These are phyloP conservation scores for Muschampia plurimacula DNA, from an alignment of 2,888 invertebrate species.

Conservation along the genomic window DNA sequence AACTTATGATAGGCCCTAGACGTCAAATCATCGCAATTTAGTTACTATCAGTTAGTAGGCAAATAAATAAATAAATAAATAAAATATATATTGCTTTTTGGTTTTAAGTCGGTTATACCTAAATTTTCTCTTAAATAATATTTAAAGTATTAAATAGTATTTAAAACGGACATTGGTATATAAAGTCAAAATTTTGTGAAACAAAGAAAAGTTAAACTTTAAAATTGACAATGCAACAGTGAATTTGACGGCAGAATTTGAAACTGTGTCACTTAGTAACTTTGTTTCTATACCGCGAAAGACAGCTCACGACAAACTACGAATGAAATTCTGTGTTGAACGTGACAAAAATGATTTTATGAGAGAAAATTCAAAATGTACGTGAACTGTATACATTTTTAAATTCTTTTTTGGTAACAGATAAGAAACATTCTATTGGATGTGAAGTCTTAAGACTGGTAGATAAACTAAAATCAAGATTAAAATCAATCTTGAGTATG, in stretches of 20 bases:
- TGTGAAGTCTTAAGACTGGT: too few species aligned
- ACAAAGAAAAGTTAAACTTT: neutral
- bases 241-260: slow-evolving; percentile 25
- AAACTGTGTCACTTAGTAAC: slow-evolving; percentile 21
- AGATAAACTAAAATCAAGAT: too few species aligned
- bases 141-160: too few species aligned
- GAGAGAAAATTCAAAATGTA: neutral
- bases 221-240: slow-evolving; percentile 11
- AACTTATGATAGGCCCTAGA: too few species aligned
- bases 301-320: slow-evolving; percentile 11
- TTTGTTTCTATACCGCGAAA: slow-evolving; percentile 13
- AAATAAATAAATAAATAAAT: too few species aligned
- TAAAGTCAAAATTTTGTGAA: neutral
- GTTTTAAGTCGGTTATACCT: too few species aligned
- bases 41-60: too few species aligned
- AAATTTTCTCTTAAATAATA: too few species aligned
- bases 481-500: too few species aligned
- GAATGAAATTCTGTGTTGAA: slow-evolving; percentile 16
- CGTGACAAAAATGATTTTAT: slow-evolving; percentile 17
- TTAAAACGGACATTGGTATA: neutral
- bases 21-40: too few species aligned
- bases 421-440: too few species aligned
- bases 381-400: neutral
- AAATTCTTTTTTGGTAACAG: neutral
- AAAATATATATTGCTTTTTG: too few species aligned